Percentiles rank a stretch among this genome's conserved stretches.
Evolutionary conservation across 35 echinoderm and acorn worm species (phyloP).

Genomic region (Anneissia japonica): DNA sequence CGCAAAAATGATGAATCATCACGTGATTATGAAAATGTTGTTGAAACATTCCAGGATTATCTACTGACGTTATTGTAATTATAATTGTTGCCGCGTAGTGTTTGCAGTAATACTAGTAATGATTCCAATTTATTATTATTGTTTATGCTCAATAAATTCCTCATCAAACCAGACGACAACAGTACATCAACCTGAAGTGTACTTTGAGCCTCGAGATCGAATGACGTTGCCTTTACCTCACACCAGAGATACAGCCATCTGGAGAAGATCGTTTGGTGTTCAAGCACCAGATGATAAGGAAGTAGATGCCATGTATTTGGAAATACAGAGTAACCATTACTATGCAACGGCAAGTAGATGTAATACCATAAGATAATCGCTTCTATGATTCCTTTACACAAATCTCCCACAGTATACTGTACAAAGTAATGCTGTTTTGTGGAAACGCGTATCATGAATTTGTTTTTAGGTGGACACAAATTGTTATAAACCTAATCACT

Average conservation of each 20-base stretch:
- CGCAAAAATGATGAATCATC: neutral
- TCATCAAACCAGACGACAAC: neutral
- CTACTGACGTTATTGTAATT: neutral
- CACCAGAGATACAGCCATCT: neutral
- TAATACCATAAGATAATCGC: neutral
- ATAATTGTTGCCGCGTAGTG: neutral
- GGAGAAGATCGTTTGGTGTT: neutral
- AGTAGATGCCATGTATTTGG: neutral
- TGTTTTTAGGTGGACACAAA: too few relatives aligned
- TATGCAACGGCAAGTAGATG: neutral
- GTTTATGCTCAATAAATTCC: neutral
- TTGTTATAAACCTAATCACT: too few relatives aligned
- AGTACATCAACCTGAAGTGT: constrained; percentile 1
- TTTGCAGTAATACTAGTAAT: neutral
- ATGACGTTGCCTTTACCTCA: neutral
- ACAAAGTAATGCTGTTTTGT: too few relatives aligned
- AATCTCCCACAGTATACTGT: too few relatives aligned
- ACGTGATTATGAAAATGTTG: neutral
- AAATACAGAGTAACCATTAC: too few relatives aligned
- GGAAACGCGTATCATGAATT: too few relatives aligned
- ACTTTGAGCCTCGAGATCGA: neutral
- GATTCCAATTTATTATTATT: neutral
- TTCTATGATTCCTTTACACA: too few relatives aligned
- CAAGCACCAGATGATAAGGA: neutral
- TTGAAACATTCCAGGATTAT: neutral